Evolutionary conservation across 2,797 vertebrate genomes (phyloP).

Genomic region (Hirundo rustica): DNA sequence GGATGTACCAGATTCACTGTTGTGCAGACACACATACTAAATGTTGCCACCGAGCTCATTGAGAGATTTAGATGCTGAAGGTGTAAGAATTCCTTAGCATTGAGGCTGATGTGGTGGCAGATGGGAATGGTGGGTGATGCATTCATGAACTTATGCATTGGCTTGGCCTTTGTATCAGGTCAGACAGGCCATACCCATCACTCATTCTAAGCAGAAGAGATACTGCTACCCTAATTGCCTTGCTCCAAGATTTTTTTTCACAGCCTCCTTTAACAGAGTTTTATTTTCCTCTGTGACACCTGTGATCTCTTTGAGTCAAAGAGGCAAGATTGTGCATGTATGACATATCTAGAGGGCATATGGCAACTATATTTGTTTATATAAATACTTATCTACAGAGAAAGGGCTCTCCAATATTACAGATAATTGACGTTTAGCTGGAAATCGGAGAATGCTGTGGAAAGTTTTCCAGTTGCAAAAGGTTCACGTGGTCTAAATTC

Average conservation of each 20-base stretch:
- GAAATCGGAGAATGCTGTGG: background rate
- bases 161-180: background rate
- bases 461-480: background rate
- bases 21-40: rapidly evolving
- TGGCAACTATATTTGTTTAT: background rate
- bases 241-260: background rate
- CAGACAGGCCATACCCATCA: background rate
- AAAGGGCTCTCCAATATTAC: background rate
- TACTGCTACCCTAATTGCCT: no score
- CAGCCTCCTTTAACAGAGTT: background rate
- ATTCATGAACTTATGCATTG: background rate
- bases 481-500: background rate
- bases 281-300: background rate
- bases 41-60: background rate
- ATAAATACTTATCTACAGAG: background rate
- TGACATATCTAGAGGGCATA: background rate
- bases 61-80: background rate
- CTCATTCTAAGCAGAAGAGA: background rate
- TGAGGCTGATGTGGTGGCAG: background rate
- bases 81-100: background rate
- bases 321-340: background rate
- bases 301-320: background rate
- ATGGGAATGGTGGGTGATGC: rapidly evolving
- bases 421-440: background rate
- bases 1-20: background rate